phyloP scores from a whole-genome alignment of 1,140 invertebrate species.

The Aplysia californica region DNA sequence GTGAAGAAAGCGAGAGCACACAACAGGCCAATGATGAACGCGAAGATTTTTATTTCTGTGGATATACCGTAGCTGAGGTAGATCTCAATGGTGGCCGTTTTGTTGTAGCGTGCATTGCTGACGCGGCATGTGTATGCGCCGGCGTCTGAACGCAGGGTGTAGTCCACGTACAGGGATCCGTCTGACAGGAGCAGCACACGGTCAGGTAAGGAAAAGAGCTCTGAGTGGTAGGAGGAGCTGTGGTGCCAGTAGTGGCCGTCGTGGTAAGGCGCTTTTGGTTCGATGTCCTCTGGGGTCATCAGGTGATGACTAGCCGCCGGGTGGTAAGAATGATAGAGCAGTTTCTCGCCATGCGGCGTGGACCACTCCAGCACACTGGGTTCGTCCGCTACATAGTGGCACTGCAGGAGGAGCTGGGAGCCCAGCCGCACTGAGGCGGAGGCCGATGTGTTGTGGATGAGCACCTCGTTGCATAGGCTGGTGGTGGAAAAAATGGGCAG shows the following conservation, averaged over 20 bases:
- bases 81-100: constrained; percentile 57
- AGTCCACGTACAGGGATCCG: constrained; percentile 76
- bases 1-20: constrained; percentile 82
- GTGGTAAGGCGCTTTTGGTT: constrained; percentile 31
- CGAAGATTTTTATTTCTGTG: constrained; percentile 84
- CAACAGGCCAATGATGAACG: constrained; percentile 82
- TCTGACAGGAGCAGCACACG: constrained; percentile 72
- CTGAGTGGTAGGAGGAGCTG: constrained; percentile 35
- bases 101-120: constrained; percentile 83
- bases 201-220: constrained; percentile 31
- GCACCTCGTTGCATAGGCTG: constrained; percentile 13
- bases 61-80: constrained; percentile 66
- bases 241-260: constrained; percentile 46
- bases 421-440: constrained; percentile 13
- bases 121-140: constrained; percentile 91
- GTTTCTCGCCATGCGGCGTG: constrained; percentile 29
- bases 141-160: constrained; percentile 79
- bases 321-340: constrained; percentile 35
- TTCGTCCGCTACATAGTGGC: constrained; percentile 23
- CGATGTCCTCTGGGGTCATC: constrained; percentile 16
- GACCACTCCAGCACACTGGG: constrained; percentile 32
- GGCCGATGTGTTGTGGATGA: constrained; percentile 9
- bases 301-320: constrained; percentile 34
- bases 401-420: constrained; percentile 21
- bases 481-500: not conserved